phyloP scores from a whole-genome alignment of 2,113 vertebrate species.

The Aldabrachelys gigantea region DNA sequence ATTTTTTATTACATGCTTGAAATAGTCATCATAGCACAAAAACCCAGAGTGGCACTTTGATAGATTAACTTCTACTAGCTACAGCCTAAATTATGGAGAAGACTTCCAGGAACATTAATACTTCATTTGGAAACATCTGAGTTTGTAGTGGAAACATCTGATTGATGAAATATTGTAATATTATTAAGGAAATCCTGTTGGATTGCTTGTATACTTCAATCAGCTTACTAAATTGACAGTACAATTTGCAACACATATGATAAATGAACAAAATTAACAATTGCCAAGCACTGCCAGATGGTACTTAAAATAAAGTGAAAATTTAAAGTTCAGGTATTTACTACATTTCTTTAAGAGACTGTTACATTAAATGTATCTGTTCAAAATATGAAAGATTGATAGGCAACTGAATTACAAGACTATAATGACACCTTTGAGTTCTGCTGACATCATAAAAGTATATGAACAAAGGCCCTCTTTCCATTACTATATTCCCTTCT shows the following conservation, averaged over 20 bases:
- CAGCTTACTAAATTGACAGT: not conserved
- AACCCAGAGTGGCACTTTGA: not conserved
- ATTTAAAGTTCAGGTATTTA: constrained; percentile 29
- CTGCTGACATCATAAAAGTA: not conserved
- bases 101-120: not conserved
- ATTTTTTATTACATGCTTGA: not conserved
- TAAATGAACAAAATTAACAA: constrained; percentile 30
- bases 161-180: not conserved
- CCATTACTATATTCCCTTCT: not conserved
- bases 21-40: not conserved
- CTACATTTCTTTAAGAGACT: not conserved
- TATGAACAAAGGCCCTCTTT: not conserved
- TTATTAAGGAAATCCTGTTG: fast-evolving
- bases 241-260: constrained; percentile 30
- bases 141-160: constrained; percentile 24
- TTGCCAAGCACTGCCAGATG: constrained; percentile 23
- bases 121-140: constrained; percentile 4
- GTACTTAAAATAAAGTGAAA: not conserved
- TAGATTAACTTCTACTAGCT: not conserved
- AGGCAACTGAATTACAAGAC: constrained; percentile 4
- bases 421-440: constrained; percentile 39
- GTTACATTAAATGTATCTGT: not conserved
- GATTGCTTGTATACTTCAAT: not conserved
- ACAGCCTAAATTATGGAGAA: not conserved
- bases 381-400: not conserved